Percentiles rank a stretch among this genome's conserved stretches.
phyloP scores from a whole-genome alignment of 2,797 vertebrate species.

The Sparidentex hasta region DNA sequence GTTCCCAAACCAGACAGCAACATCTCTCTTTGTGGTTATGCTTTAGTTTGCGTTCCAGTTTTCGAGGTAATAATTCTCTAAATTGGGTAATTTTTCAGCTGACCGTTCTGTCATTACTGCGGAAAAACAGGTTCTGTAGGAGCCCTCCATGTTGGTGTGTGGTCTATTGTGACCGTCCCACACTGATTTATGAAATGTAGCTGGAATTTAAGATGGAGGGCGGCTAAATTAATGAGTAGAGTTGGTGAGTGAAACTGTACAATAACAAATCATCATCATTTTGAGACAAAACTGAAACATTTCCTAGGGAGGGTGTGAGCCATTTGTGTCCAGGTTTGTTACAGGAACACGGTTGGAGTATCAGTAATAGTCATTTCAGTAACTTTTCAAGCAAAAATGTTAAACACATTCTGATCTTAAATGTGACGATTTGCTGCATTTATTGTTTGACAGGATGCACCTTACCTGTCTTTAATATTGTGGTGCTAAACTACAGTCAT shows the following conservation, averaged over 20 bases:
- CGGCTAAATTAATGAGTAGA: background rate
- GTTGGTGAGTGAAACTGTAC: background rate
- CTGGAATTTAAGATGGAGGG: background rate
- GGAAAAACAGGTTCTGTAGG: constrained; percentile 1
- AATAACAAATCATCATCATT: background rate
- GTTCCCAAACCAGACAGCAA: constrained; percentile 50
- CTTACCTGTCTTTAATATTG: too few relatives aligned
- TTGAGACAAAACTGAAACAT: background rate
- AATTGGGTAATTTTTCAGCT: background rate
- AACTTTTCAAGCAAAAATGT: background rate
- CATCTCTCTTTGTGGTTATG: constrained; percentile 74
- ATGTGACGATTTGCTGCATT: too few relatives aligned
- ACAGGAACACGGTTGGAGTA: too few relatives aligned
- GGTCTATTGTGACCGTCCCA: background rate
- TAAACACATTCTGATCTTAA: background rate
- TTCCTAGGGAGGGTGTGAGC: background rate
- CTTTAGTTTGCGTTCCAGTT: constrained; percentile 27
- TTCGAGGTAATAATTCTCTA: background rate
- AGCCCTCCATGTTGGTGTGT: background rate
- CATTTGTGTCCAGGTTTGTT: too few relatives aligned
- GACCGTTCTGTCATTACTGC: constrained; percentile 2
- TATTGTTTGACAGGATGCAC: too few relatives aligned
- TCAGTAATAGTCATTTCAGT: too few relatives aligned
- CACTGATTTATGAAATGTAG: background rate
- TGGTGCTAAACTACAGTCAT: too few relatives aligned